Evolutionary conservation across 2,113 vertebrate genomes (phyloP), one percentile per base, ranked within the genome.

Genomic region (Pimephales promelas): DNA sequence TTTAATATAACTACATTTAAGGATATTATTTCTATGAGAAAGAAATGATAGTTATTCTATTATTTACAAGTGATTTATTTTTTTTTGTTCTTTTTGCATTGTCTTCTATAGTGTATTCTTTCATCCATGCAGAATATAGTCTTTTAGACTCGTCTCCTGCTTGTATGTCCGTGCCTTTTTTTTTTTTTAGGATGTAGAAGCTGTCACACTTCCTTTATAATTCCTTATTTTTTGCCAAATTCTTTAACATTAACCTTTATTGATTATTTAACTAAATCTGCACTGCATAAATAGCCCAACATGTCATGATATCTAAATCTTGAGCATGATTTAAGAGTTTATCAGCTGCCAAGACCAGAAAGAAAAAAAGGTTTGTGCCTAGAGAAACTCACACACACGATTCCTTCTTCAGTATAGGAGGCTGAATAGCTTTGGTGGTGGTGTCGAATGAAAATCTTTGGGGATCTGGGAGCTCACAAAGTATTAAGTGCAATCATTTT

Each of bases 21-120:
- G 83, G 59, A 64, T 40, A 66, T 79, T 83, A 49, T 73, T 80
- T 73, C 81, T 80, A 80, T 83, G 68, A 78, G 72, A 83, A 74
- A 52, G 52, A 49, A 52, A 82, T 72, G 52, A 86, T 85, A 77
- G 74, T 66, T 78, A 77, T 84, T 86, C 82, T 81, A 84, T 74
- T 75, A 54, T 80, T 86, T 79, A 83, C 59, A 56, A 54, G 26
- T 83, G 28, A 54, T 75, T 71, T 62, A 54, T 75, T 71, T 62
- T 59, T 20, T 78, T 43, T 62, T 28, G 28, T 86, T 24, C 8
- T 40, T 86, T 64, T 59, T 54, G 52, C 45, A 54, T 54, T 0
- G 28, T n/a, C 31, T 85, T 75, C n/a, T 62, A 2, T 52, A 54
- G 43, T 61, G 49, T 28, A 34, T 75, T 83, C 40, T 36, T 28